Evolutionary conservation across 2,113 vertebrate genomes (phyloP), one percentile per base, ranked within the genome.

Genomic region (Chiloscyllium plagiosum): DNA sequence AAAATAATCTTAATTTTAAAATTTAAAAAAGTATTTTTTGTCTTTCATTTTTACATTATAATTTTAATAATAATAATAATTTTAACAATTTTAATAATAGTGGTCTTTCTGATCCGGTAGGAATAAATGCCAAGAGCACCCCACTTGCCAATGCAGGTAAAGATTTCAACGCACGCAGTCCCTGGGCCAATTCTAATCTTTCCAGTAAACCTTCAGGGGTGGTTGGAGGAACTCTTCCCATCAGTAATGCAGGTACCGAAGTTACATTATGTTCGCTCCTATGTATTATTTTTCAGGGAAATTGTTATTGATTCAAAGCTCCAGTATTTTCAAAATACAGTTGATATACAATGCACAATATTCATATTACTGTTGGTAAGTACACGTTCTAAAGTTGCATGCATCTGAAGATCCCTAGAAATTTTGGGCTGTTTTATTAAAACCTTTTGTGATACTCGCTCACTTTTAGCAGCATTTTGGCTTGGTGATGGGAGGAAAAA

Each of bases 61-160:
- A n/a, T n/a, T n/a, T n/a, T n/a, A n/a, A n/a, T n/a, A n/a, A n/a
- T n/a, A n/a, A n/a, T n/a, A n/a, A n/a, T n/a, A n/a, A n/a, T n/a
- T n/a, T n/a, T n/a, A n/a, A n/a, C n/a, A 94, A n/a, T 94, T 66
- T 13, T 65, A 61, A 83, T 17, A 42, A 19, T 42, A 5, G 5
- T 42, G 15, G 33, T 65, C 52, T 65, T 68, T 72, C 76, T 72
- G 24, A 95, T 97, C 50, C 70, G 12, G 95, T 76, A 99, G 99
- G 99, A 96, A 97, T 99, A 96, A 98, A 97, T 96, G 98, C 98
- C 96, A 99, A 98, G 96, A 99, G 98, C 83, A 98, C 97, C 29
- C 95, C 97, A 90, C 96, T 98, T 96, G 97, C 98, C 4, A 97
- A 98, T 96, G 97, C 97, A 96, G 97, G 97, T 96, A 98, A 98